A percentile compares a stretch with the other conserved stretches of the same genome.
These are phyloP conservation scores for Lophura swinhoii DNA, from an alignment of 2,797 vertebrate species.

Conservation along the genomic window DNA sequence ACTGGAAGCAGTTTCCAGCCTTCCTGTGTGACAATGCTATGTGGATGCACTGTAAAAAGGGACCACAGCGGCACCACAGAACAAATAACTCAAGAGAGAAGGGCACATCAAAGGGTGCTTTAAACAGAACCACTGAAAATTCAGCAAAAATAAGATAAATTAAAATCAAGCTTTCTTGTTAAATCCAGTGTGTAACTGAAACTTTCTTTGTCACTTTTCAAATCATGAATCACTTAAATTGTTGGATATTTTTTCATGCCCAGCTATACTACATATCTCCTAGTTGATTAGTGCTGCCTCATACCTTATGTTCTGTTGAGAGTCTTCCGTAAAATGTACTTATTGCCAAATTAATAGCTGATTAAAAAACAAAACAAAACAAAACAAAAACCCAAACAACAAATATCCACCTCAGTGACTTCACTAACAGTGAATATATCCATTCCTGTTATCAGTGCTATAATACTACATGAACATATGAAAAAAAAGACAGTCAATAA, in stretches of 20 bases:
- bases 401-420: background rate
- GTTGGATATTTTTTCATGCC: background rate
- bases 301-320: background rate
- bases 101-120: background rate
- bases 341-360: background rate
- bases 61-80: background rate
- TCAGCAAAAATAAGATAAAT: background rate
- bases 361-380: background rate
- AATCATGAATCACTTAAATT: background rate
- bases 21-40: background rate
- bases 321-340: background rate
- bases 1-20: background rate
- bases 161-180: background rate
- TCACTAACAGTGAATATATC: background rate
- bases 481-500: background rate
- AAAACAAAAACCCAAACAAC: background rate
- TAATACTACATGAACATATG: background rate
- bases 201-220: background rate
- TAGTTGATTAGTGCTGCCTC: background rate
- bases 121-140: background rate
- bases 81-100: background rate
- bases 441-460: background rate
- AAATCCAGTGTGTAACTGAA: background rate
- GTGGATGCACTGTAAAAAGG: background rate
- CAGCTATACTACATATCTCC: background rate